Evolutionary conservation across 2,797 vertebrate genomes (phyloP).

Genomic region (Rousettus madagascariensis): DNA sequence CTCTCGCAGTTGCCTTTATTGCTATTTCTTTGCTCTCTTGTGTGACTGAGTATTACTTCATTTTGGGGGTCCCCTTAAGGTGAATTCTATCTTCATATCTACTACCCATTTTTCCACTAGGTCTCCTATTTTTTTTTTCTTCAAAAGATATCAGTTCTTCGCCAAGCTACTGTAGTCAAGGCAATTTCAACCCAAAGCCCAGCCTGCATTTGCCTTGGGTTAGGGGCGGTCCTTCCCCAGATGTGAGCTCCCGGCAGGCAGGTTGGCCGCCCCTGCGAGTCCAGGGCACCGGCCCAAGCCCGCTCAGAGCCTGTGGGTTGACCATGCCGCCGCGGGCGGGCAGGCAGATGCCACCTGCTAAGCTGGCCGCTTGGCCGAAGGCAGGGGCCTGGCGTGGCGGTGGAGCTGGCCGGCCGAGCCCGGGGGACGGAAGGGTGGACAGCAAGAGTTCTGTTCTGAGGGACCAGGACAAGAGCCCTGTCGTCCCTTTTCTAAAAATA

Average conservation of each 20-base stretch:
- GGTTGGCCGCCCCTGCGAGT: no score
- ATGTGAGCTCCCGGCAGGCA: background rate
- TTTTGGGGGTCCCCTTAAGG: background rate
- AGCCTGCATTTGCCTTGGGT: background rate
- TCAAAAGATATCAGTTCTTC: background rate
- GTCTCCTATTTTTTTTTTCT: background rate
- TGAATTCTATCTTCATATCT: background rate
- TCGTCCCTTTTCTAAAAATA: background rate
- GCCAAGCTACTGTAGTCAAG: background rate
- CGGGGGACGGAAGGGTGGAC: no score
- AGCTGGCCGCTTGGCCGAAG: background rate
- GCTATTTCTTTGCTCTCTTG: background rate
- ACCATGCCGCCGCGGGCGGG: background rate
- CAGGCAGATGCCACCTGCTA: no score
- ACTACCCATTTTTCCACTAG: background rate
- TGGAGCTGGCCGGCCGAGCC: background rate
- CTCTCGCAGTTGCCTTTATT: background rate
- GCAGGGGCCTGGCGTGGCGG: background rate
- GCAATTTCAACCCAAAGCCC: background rate
- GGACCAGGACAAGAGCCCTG: background rate
- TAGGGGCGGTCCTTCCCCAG: background rate
- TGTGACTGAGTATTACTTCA: background rate
- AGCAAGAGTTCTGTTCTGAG: background rate
- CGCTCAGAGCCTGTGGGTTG: background rate
- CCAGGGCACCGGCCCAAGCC: background rate